These are phyloP conservation scores for Lindbergichthys nudifrons DNA, from an alignment of 2,797 vertebrate species.

Conservation along the genomic window DNA sequence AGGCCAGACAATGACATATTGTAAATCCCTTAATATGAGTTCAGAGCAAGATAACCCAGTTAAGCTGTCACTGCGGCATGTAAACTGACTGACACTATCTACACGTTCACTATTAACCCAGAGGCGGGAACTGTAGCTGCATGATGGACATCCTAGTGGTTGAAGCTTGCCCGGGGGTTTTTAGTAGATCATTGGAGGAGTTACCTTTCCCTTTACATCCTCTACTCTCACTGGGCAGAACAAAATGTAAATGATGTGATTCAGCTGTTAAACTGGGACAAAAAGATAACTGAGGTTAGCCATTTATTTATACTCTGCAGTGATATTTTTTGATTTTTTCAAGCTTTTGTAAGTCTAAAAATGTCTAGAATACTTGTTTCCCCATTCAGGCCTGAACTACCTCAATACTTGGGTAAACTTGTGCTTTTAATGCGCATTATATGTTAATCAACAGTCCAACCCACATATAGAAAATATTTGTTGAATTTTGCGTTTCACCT, in stretches of 20 bases:
- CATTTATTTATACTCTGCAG: slow-evolving; percentile 35
- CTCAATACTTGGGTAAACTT: neutral
- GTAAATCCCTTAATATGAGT: slow-evolving; percentile 5
- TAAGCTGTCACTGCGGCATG: slow-evolving; percentile 54
- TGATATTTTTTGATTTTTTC: slow-evolving; percentile 7
- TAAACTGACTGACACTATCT: slow-evolving; percentile 62
- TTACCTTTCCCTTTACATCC: slow-evolving; percentile 55
- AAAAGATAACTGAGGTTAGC: slow-evolving; percentile 41
- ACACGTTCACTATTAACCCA: slow-evolving; percentile 62
- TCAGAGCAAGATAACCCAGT: slow-evolving; percentile 8
- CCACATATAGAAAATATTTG: slow-evolving; percentile 30
- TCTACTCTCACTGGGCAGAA: slow-evolving; percentile 28
- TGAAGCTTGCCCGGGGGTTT: slow-evolving; percentile 56
- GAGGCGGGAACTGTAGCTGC: slow-evolving; percentile 56
- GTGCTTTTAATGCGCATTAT: neutral
- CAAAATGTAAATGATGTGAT: slow-evolving; percentile 50
- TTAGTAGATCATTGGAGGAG: slow-evolving; percentile 68
- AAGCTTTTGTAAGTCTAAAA: slow-evolving; percentile 4
- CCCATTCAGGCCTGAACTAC: neutral
- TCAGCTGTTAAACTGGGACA: slow-evolving; percentile 53
- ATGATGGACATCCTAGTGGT: slow-evolving; percentile 71
- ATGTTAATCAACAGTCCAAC: neutral
- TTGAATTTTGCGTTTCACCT: slow-evolving; percentile 40
- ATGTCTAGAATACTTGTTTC: slow-evolving; percentile 25
- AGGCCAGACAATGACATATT: slow-evolving; percentile 1